Conservation (phyloP, 2,888 invertebrate species). For the Microplitis deprimator region DNA sequence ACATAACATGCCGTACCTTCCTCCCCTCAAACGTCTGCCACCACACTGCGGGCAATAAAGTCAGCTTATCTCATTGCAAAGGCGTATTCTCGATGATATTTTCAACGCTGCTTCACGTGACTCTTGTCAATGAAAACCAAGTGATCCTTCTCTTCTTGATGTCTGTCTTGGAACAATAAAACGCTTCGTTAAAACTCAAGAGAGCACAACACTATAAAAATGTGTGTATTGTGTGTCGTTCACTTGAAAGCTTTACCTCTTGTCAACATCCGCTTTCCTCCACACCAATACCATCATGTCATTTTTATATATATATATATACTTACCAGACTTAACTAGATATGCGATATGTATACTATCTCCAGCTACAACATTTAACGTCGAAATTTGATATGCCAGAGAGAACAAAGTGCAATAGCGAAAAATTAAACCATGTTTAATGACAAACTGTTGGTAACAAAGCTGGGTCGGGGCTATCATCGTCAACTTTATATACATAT, state of each 20-base stretch:
- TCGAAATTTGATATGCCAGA: constrained; percentile 35
- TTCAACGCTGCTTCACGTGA: constrained; percentile 23
- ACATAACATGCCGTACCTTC: constrained; percentile 34
- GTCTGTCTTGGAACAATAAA: constrained; percentile 17
- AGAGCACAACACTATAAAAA: constrained; percentile 20
- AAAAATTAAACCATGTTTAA: constrained; percentile 17
- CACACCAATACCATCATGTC: background rate
- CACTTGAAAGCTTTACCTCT: constrained; percentile 27
- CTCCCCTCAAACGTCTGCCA: constrained; percentile 33
- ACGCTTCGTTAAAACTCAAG: constrained; percentile 30
- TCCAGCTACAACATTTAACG: constrained; percentile 13
- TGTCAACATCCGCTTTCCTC: constrained; percentile 19
- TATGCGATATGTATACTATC: background rate
- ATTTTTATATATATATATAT: background rate
- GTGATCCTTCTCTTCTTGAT: constrained; percentile 13
- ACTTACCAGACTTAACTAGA: background rate
- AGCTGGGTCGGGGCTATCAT: background rate
- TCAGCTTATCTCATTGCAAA: constrained; percentile 30
- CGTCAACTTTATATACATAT: constrained; percentile 6
- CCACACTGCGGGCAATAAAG: constrained; percentile 37
- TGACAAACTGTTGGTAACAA: constrained; percentile 39
- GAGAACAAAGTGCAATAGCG: constrained; percentile 35
- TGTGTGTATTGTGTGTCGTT: constrained; percentile 12
- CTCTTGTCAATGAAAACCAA: background rate
- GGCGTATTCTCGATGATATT: constrained; percentile 21